These are phyloP conservation scores for Crotophaga sulcirostris DNA, from an alignment of 2,113 vertebrate genomes.

Conservation along the genomic window DNA sequence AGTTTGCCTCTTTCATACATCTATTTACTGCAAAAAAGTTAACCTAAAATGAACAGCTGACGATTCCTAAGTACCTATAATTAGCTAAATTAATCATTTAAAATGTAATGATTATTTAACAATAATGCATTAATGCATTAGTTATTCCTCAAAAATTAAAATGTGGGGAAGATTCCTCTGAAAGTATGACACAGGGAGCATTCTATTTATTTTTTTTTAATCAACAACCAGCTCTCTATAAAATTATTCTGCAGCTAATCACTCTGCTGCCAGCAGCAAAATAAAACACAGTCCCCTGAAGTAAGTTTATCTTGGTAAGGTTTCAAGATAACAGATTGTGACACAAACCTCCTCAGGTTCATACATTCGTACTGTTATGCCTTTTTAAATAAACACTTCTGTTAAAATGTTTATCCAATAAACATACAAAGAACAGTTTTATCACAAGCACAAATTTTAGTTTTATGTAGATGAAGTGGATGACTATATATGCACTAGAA, in stretches of 20 bases:
- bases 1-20: neutral
- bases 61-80: neutral
- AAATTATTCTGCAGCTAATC: conserved; percentile 22
- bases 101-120: neutral
- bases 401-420: neutral
- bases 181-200: neutral
- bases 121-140: neutral
- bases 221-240: neutral
- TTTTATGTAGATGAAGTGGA: neutral
- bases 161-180: neutral
- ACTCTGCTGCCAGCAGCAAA: conserved; percentile 22
- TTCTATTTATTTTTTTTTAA: neutral
- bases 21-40: neutral
- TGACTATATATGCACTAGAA: neutral
- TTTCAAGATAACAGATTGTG: conserved; percentile 57
- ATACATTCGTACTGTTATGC: neutral
- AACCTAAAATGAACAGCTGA: neutral
- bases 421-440: neutral
- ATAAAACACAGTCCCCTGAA: conserved; percentile 22
- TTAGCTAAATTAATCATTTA: neutral
- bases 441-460: neutral
- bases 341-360: conserved; percentile 46
- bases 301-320: conserved; percentile 44
- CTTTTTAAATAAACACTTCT: conserved; percentile 31
- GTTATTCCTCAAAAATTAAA: neutral